phyloP scores from a whole-genome alignment of 2,797 vertebrate species.

The Eulemur rubriventer region DNA sequence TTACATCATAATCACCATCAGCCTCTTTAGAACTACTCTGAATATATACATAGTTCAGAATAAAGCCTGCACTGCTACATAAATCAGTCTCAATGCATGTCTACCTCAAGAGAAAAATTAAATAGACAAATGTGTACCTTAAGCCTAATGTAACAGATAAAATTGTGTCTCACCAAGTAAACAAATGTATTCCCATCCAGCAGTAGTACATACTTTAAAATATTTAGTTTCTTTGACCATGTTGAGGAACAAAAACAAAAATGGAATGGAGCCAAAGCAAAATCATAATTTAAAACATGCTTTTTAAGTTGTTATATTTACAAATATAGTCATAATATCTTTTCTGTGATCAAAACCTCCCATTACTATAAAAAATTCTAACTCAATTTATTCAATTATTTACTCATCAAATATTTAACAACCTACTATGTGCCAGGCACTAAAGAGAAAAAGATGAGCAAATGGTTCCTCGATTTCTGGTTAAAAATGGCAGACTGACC shows the following conservation, averaged over 20 bases:
- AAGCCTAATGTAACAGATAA: neutral
- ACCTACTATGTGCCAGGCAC: neutral
- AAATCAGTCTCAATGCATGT: neutral
- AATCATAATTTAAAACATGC: neutral
- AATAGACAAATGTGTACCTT: neutral
- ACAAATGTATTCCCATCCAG: neutral
- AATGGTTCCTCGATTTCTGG: neutral
- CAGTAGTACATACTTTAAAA: neutral
- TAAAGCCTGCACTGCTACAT: neutral
- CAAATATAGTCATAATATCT: neutral
- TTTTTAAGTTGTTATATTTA: neutral
- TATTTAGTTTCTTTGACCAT: neutral
- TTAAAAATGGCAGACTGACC: neutral
- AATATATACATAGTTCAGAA: neutral
- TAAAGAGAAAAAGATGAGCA: neutral
- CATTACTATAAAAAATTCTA: neutral
- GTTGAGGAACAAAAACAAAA: neutral
- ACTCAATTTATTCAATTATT: neutral
- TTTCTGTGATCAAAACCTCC: neutral
- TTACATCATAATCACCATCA: neutral
- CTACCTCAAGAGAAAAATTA: conserved; percentile 19
- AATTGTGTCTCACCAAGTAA: conserved; percentile 14
- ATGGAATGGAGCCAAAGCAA: neutral
- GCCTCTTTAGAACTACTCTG: neutral
- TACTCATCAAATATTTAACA: neutral